Conservation (phyloP, 30 jellyfish, hydroid and myxozoan species). For the Hydractinia echinata region DNA sequence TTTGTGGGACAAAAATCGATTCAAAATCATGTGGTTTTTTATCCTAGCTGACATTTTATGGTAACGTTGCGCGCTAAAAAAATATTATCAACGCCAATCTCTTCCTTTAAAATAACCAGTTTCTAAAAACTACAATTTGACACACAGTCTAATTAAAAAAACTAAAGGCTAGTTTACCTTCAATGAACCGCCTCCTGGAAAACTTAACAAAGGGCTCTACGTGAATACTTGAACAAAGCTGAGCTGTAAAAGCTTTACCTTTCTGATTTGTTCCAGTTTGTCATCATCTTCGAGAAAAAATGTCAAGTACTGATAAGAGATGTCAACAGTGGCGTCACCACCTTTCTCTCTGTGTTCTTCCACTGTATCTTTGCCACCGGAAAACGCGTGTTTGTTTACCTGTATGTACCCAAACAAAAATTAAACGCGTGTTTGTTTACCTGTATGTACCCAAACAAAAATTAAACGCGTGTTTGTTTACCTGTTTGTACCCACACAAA, state of each 20-base stretch:
- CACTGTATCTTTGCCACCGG: conserved; percentile 94
- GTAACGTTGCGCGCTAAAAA: too few species aligned
- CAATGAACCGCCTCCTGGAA: too few species aligned
- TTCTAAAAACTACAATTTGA: background rate
- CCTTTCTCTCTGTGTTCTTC: conserved; percentile 96
- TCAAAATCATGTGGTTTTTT: too few species aligned
- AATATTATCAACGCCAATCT: too few species aligned
- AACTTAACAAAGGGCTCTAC: too few species aligned
- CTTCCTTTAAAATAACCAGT: too few species aligned
- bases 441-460: conserved; percentile 13
- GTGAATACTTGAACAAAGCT: too few species aligned
- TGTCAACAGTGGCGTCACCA: conserved; percentile 87
- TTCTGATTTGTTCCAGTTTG: conserved; percentile 54
- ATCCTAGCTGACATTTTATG: too few species aligned
- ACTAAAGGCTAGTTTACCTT: background rate
- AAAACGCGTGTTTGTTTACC: conserved; percentile 94
- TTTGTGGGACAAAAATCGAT: too few species aligned
- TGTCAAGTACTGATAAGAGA: conserved; percentile 70
- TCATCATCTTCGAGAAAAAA: conserved; percentile 95
- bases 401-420: conserved; percentile 13
- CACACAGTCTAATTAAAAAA: background rate
- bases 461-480: too few species aligned
- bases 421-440: too few species aligned
- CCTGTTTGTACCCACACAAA: conserved; percentile 1
- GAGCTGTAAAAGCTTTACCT: conserved; percentile 54